These are phyloP conservation scores for Octopus bimaculoides DNA, from an alignment of 1,140 invertebrate species.

Conservation along the genomic window DNA sequence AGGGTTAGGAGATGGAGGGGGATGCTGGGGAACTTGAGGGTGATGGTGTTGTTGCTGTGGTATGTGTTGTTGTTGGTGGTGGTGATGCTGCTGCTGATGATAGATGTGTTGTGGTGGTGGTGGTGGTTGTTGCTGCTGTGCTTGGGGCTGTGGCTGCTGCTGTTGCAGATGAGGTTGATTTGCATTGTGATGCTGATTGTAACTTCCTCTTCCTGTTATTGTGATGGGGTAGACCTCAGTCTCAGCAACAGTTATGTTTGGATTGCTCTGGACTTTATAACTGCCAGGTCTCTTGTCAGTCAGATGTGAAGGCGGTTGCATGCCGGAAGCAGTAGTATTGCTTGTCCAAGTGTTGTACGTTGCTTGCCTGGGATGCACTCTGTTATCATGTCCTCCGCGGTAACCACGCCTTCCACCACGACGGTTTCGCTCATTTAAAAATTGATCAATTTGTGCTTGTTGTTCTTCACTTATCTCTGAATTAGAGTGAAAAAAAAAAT, in stretches of 20 bases:
- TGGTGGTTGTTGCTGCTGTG: background rate
- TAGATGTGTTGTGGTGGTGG: background rate
- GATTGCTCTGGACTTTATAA: background rate
- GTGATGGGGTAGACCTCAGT: background rate
- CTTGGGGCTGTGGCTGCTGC: background rate
- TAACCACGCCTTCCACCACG: background rate
- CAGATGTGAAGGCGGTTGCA: background rate
- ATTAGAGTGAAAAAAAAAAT: background rate
- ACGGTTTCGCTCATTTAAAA: constrained; percentile 5
- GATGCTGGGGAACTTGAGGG: background rate
- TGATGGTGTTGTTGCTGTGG: background rate
- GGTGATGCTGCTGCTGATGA: background rate
- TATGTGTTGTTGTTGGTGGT: background rate
- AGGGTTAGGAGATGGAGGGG: background rate
- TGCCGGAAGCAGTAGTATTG: background rate
- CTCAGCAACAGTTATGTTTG: background rate
- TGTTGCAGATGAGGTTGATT: background rate
- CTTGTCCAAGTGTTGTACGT: background rate
- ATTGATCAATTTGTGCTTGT: constrained; percentile 12
- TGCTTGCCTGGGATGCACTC: background rate
- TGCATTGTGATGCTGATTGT: background rate
- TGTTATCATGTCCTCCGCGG: background rate
- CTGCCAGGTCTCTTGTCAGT: background rate
- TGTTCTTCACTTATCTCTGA: constrained; percentile 13
- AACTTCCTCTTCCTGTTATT: background rate